A percentile compares a stretch with the other conserved stretches of the same genome.
Evolutionary conservation across 2,888 invertebrate species (phyloP).

Genomic region (Sphecodes monilicornis): DNA sequence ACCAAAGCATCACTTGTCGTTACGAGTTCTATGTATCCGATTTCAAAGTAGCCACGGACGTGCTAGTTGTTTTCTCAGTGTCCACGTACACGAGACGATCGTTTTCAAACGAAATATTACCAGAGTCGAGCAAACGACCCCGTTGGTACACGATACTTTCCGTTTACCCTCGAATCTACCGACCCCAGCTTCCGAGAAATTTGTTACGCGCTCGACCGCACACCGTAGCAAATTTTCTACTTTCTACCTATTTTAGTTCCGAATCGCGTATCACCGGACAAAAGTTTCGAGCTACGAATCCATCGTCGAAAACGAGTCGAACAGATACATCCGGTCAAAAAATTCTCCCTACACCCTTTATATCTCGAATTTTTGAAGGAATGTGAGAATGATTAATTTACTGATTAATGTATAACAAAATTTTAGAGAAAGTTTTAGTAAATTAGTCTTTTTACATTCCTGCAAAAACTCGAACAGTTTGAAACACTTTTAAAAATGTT

Average conservation of each 20-base stretch:
- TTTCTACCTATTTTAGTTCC: background rate
- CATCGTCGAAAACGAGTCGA: background rate
- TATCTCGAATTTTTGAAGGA: background rate
- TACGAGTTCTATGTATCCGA: slow-evolving; percentile 57
- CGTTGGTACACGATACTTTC: slow-evolving; percentile 39
- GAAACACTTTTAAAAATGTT: no score
- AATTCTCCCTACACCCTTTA: background rate
- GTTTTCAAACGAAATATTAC: slow-evolving; percentile 62
- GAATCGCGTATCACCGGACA: background rate
- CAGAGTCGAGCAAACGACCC: slow-evolving; percentile 33
- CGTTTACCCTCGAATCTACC: slow-evolving; percentile 37
- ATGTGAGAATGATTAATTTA: no score
- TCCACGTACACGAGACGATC: slow-evolving; percentile 58
- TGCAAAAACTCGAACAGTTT: no score
- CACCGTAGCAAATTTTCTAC: slow-evolving; percentile 2
- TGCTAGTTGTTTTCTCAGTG: slow-evolving; percentile 59
- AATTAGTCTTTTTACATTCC: no score
- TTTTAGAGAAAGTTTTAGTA: no score
- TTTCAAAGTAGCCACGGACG: slow-evolving; percentile 69
- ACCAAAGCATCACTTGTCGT: slow-evolving; percentile 57
- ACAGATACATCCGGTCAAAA: background rate
- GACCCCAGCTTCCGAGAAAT: slow-evolving; percentile 26
- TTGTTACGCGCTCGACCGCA: background rate
- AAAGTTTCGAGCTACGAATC: background rate
- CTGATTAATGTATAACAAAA: no score